Base-by-base conservation (phyloP, 1,140 invertebrate genomes). In the Chymomyza costata region DNA sequence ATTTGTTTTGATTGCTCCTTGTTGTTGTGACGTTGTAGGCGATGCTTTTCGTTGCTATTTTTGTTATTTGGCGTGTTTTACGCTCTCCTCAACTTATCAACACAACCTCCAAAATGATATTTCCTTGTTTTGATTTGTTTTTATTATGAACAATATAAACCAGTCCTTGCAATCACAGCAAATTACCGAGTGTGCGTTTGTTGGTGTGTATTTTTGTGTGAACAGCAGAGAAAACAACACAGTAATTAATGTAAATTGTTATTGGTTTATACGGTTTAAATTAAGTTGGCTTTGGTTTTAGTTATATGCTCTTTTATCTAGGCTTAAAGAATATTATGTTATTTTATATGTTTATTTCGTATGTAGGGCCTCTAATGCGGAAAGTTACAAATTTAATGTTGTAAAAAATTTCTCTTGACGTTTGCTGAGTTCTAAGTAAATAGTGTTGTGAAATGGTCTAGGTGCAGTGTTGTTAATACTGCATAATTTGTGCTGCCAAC, bases 321-420 rank as follows among this genome's bases (percentile, higher is more conserved):
- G 21, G 8, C 21, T 25, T 5, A 25, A 3, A 25, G 21, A 25
- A 25, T 3, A 8, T 8, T 5, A 25, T 25, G 21, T 25, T 25
- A 8, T 25, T 13, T 41, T 25, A 16, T 11, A 18, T 18, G 35
- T 37, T 48, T 28, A 21, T 3, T 34, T 14, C 25, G n/a, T 46
- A 53, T 54, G 6, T 32, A 34, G 35, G 28, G 32, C 32, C 44
- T 31, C n/a, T 8, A 13, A 16, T n/a, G 37, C 13, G 30, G 32
- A 47, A 64, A 53, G 37, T 53, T 60, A 15, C 41, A 69, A 64
- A 53, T 69, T 43, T 59, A 37, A 54, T 52, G 30, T 37, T 19
- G 47, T 41, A 57, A 59, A 59, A 69, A 60, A 69, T 68, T 67
- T 68, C 51, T 62, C 65, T 59, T 13, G 46, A 66, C 34, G 49